A percentile compares a stretch with the other conserved stretches of the same genome.
Evolutionary conservation across 2,888 invertebrate genomes (phyloP).

Genomic region (Eupithecia insigniata): DNA sequence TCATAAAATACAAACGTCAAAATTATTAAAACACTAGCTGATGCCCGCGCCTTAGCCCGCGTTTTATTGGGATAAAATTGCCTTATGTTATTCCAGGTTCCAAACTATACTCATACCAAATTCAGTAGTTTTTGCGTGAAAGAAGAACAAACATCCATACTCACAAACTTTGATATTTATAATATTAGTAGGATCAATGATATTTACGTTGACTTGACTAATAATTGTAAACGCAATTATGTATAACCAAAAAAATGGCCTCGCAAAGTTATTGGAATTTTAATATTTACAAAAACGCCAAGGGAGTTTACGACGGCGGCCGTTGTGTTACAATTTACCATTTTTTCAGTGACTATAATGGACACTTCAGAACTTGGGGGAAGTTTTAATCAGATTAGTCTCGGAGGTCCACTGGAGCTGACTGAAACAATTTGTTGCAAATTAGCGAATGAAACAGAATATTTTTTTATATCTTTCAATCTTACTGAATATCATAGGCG

Average conservation of each 20-base stretch:
- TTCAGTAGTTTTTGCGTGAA: no score
- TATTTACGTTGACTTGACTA: background rate
- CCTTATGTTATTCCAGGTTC: no score
- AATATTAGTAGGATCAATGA: no score
- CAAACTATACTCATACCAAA: no score
- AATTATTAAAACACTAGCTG: background rate
- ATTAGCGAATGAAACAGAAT: constrained; percentile 52
- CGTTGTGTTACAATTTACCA: constrained; percentile 23
- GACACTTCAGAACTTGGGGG: constrained; percentile 35
- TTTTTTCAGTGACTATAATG: constrained; percentile 41
- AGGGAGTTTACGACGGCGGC: constrained; percentile 30
- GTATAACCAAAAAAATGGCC: background rate
- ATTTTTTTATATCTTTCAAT: constrained; percentile 20
- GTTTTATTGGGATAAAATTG: no score
- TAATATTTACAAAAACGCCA: constrained; percentile 12
- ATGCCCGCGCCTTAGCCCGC: no score
- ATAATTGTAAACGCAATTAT: background rate
- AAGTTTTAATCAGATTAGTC: constrained; percentile 59
- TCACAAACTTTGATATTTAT: no score
- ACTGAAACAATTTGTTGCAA: constrained; percentile 58
- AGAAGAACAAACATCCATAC: no score
- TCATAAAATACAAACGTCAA: background rate
- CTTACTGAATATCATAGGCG: background rate
- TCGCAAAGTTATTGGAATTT: constrained; percentile 6
- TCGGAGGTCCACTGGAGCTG: constrained; percentile 50